Evolutionary conservation across 2,797 vertebrate species (phyloP), one percentile per base, ranked within the genome.

Genomic region (Scleropages formosus): DNA sequence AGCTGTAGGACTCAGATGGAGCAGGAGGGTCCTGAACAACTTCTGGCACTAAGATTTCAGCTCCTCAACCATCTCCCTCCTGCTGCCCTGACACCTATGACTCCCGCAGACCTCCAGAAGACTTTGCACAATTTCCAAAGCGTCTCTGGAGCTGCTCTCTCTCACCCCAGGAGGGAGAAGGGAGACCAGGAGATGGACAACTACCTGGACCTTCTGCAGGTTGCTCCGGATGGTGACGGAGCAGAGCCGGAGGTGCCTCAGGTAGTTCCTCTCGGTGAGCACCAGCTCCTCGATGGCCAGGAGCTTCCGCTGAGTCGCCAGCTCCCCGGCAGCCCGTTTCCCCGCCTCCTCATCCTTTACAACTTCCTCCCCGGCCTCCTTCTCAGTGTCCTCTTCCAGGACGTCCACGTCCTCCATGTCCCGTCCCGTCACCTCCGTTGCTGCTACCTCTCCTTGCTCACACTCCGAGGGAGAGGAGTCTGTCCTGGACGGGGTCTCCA

Each of bases 261-360:
- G 87, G n/a, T 94, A 99, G 82, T 91, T 94, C 83, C 83, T 88
- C 88, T 99, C 97, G 0, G 96, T 96, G 79, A 91, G 82, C 18
- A 98, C 82, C 73, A 99, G 87, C 80, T 99, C 97, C 75, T 92
- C 89, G 4, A 94, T 73, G 0, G 93, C 90, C 85, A 95, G 83
- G 62, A 63, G 78, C 88, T 95, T 96, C 12, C 88, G 93, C 79
- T 92, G 91, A 22, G 90, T 83, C 0, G 27, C 81, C 75, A 78
- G 89, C 84, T 93, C 88, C 0, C 79, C 86, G 49, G 88, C 84
- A 0, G 27, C 74, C 0, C 72, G 81, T 12, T 67, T 78, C 24
- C 73, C 1, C 71, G 4, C 56, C 76, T 84, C 82, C 81, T 82
- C 83, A 0, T 86, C 78, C 0, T 73, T 0, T 0, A 0, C 22